These are phyloP conservation scores for Leucoraja erinaceus DNA, from an alignment of 2,113 vertebrate genomes.

Conservation along the genomic window DNA sequence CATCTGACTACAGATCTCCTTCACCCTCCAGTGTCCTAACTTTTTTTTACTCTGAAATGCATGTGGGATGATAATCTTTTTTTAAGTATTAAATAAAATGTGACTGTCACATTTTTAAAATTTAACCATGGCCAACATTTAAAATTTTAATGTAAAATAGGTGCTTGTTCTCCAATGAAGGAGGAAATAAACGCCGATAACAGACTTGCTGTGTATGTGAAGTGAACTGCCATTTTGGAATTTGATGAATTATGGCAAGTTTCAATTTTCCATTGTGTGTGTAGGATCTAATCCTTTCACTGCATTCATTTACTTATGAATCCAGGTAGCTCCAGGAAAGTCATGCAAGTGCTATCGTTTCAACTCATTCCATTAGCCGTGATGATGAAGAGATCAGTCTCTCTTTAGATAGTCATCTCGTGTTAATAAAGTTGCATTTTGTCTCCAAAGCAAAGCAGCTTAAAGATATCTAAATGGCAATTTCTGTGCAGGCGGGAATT, in stretches of 20 bases:
- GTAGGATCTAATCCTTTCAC: neutral
- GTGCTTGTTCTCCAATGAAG: neutral
- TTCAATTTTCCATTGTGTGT: neutral
- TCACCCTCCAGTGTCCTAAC: neutral
- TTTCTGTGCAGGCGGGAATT: constrained; percentile 46
- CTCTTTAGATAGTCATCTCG: constrained; percentile 31
- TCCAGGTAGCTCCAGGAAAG: neutral
- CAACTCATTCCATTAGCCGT: constrained; percentile 11
- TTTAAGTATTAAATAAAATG: neutral
- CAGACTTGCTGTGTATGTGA: neutral
- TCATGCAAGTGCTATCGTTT: constrained; percentile 1
- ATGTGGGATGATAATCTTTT: neutral
- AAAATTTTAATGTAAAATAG: neutral
- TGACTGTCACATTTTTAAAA: neutral
- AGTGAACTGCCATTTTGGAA: neutral
- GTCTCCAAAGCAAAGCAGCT: constrained; percentile 43
- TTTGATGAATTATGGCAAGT: neutral
- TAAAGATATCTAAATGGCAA: constrained; percentile 44
- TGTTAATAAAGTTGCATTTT: constrained; percentile 29
- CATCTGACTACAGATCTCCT: neutral
- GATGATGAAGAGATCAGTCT: constrained; percentile 32
- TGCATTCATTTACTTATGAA: neutral
- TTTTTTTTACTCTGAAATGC: neutral
- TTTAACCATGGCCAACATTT: neutral
- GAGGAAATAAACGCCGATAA: neutral